Evolutionary conservation across 2,113 vertebrate genomes (phyloP).

Genomic region (Procapra przewalskii): DNA sequence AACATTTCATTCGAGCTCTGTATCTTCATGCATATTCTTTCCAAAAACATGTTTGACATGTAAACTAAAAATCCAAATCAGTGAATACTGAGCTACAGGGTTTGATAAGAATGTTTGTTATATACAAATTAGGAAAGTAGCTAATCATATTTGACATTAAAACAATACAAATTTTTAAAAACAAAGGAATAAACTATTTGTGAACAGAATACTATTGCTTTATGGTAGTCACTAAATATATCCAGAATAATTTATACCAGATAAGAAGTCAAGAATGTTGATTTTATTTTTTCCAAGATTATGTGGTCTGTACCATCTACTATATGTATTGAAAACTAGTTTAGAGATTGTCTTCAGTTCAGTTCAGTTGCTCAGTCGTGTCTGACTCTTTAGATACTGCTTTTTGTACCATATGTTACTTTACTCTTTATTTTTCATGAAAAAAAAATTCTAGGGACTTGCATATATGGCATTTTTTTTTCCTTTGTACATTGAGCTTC

Average conservation of each 20-base stretch:
- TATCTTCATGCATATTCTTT: neutral
- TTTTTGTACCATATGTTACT: neutral
- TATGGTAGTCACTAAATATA: neutral
- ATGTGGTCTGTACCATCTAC: neutral
- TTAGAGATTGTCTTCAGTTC: neutral
- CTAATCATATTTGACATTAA: constrained; percentile 53
- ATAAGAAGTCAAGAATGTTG: constrained; percentile 32
- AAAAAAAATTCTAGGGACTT: neutral
- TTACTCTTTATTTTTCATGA: neutral
- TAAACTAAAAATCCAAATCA: constrained; percentile 46
- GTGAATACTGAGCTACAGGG: neutral
- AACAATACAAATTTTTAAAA: constrained; percentile 47
- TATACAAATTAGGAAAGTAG: constrained; percentile 36
- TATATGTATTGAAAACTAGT: neutral
- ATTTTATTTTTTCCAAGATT: neutral
- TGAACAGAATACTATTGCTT: neutral
- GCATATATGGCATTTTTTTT: neutral
- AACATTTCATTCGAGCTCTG: neutral
- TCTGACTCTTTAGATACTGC: neutral
- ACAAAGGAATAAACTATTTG: constrained; percentile 39
- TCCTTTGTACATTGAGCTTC: neutral
- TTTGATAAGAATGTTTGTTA: constrained; percentile 46
- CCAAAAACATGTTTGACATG: neutral
- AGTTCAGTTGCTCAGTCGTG: too few species aligned
- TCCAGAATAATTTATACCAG: constrained; percentile 10